Evolutionary conservation across 1,140 invertebrate genomes (phyloP).

Genomic region (Scaptomyza pallida): DNA sequence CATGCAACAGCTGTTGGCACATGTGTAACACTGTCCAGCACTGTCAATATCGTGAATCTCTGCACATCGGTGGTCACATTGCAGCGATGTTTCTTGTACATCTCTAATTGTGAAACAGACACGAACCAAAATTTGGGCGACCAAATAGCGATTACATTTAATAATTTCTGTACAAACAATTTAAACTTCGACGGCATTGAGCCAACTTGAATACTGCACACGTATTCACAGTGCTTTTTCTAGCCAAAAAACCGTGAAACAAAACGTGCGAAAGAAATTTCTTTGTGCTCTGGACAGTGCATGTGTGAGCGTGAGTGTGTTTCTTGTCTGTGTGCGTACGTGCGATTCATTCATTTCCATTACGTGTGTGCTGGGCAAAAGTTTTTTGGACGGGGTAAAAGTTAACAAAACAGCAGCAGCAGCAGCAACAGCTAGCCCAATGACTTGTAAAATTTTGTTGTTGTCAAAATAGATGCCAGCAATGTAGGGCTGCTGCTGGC

Average conservation of each 20-base stretch:
- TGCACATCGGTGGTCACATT: constrained; percentile 10
- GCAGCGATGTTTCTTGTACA: constrained; percentile 28
- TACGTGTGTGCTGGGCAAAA: constrained; percentile 61
- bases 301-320: constrained; percentile 60
- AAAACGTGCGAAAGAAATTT: constrained; percentile 38
- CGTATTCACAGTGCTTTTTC: constrained; percentile 35
- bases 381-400: constrained; percentile 41
- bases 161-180: constrained; percentile 24
- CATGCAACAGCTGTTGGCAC: constrained; percentile 18
- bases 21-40: constrained; percentile 11
- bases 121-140: constrained; percentile 47
- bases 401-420: constrained; percentile 49
- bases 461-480: constrained; percentile 63
- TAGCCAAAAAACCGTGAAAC: constrained; percentile 2
- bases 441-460: constrained; percentile 56
- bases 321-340: constrained; percentile 51
- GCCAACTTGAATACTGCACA: background rate
- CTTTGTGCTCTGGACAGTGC: constrained; percentile 29
- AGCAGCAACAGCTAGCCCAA: constrained; percentile 49
- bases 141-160: constrained; percentile 40
- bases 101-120: constrained; percentile 28
- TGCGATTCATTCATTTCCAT: constrained; percentile 73
- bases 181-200: constrained; percentile 4
- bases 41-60: background rate
- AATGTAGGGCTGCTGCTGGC: constrained; percentile 73